Percentiles rank a stretch among this genome's conserved stretches.
phyloP scores from a whole-genome alignment of 2,888 invertebrate genomes.

The Hirtodrosophila duncani region DNA sequence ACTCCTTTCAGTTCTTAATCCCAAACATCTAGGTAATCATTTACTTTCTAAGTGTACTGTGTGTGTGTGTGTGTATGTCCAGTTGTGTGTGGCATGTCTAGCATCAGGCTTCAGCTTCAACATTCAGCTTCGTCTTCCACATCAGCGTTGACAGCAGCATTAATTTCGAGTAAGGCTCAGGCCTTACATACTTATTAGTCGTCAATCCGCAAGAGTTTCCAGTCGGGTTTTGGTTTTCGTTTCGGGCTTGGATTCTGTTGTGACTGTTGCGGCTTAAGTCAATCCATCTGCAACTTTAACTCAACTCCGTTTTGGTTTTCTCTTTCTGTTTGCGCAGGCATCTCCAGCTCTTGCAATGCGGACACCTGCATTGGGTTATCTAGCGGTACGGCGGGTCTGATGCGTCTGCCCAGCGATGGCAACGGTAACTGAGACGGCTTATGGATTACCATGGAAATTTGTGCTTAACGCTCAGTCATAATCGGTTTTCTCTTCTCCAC shows the following conservation, averaged over 20 bases:
- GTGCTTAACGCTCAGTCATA: slow-evolving; percentile 21
- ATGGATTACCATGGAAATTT: slow-evolving; percentile 55
- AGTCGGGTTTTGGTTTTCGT: background rate
- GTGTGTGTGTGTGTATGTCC: too few species aligned
- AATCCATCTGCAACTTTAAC: slow-evolving; percentile 37
- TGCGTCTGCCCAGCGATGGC: slow-evolving; percentile 56
- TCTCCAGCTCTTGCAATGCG: slow-evolving; percentile 72
- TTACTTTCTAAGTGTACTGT: too few species aligned
- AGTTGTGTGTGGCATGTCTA: slow-evolving; percentile 14
- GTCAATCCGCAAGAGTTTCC: slow-evolving; percentile 22
- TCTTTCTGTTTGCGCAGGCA: slow-evolving; percentile 55
- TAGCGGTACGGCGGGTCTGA: slow-evolving; percentile 77
- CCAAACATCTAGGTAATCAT: too few species aligned
- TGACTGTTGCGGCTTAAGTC: slow-evolving; percentile 61
- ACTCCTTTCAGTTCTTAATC: too few species aligned
- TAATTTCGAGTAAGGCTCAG: slow-evolving; percentile 46
- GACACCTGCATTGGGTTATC: slow-evolving; percentile 79
- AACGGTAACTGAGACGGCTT: slow-evolving; percentile 75
- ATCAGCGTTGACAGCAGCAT: slow-evolving; percentile 57
- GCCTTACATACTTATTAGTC: slow-evolving; percentile 24
- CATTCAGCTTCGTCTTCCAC: background rate
- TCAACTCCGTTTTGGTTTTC: slow-evolving; percentile 6
- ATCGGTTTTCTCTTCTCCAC: slow-evolving; percentile 11
- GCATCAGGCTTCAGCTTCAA: slow-evolving; percentile 17
- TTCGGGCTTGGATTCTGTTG: slow-evolving; percentile 40